Conservation (phyloP, 2,113 vertebrate species). For the Vireo altiloquus region DNA sequence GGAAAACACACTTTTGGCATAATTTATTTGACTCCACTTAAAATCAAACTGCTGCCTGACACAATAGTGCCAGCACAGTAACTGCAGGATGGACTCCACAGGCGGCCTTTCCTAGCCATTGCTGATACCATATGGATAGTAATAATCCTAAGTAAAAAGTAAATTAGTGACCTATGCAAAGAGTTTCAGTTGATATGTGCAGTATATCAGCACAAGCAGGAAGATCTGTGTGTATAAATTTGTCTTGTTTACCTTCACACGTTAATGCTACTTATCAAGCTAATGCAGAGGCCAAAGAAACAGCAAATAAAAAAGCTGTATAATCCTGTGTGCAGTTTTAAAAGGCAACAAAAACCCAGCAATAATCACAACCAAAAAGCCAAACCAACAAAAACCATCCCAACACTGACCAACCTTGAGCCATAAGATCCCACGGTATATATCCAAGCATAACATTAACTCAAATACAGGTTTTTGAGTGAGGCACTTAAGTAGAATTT, state of each 20-base stretch:
- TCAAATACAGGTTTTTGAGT: neutral
- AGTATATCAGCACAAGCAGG: neutral
- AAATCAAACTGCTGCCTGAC: neutral
- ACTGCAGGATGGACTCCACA: neutral
- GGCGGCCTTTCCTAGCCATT: neutral
- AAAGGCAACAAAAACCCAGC: neutral
- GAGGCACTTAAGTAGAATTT: neutral
- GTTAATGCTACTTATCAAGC: neutral
- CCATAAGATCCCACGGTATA: neutral
- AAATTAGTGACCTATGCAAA: neutral
- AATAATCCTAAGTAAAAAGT: neutral
- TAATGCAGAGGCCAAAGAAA: neutral
- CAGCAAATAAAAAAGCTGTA: neutral
- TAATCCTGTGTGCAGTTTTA: neutral
- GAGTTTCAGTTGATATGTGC: neutral
- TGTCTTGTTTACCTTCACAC: neutral
- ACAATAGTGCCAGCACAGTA: neutral
- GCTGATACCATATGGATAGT: neutral
- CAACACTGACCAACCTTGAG: neutral
- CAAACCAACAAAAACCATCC: rapidly evolving
- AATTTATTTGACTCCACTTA: neutral
- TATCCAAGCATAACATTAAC: neutral
- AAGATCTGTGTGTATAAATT: neutral
- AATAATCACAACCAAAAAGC: neutral
- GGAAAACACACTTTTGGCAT: neutral